phyloP scores from a whole-genome alignment of 2,888 invertebrate genomes.

The Euplagia quadripunctaria region DNA sequence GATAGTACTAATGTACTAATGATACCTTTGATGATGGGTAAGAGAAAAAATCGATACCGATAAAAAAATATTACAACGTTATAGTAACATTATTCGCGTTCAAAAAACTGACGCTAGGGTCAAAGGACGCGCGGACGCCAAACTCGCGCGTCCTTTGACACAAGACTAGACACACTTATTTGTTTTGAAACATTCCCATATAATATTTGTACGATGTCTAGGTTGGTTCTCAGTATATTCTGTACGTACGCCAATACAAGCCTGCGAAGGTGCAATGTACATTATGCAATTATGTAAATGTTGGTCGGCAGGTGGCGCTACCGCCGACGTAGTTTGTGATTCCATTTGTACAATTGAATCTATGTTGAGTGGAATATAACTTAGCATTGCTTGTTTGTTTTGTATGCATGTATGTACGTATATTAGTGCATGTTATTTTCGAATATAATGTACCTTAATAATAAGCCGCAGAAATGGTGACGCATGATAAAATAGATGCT shows the following conservation, averaged over 20 bases:
- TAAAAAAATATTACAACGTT: no score
- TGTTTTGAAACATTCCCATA: background rate
- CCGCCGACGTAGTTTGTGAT: conserved; percentile 38
- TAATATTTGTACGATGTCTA: background rate
- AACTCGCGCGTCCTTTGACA: no score
- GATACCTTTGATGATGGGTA: no score
- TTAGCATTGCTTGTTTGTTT: background rate
- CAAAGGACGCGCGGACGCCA: no score
- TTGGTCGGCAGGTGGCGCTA: conserved; percentile 28
- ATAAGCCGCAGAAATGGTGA: no score
- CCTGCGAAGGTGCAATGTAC: conserved; percentile 33
- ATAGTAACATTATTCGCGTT: no score
- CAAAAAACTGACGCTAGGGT: no score
- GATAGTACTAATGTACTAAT: no score
- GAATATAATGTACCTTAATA: no score
- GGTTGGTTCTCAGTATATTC: background rate
- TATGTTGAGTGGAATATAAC: conserved; percentile 19
- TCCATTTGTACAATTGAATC: conserved; percentile 45
- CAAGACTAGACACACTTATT: no score
- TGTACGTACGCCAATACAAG: background rate
- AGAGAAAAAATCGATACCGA: no score
- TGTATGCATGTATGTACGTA: background rate
- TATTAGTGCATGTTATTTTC: background rate
- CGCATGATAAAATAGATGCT: no score
- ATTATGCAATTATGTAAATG: conserved; percentile 50